Evolutionary conservation across 1,140 invertebrate genomes (phyloP).

Genomic region (Bombus breviceps): DNA sequence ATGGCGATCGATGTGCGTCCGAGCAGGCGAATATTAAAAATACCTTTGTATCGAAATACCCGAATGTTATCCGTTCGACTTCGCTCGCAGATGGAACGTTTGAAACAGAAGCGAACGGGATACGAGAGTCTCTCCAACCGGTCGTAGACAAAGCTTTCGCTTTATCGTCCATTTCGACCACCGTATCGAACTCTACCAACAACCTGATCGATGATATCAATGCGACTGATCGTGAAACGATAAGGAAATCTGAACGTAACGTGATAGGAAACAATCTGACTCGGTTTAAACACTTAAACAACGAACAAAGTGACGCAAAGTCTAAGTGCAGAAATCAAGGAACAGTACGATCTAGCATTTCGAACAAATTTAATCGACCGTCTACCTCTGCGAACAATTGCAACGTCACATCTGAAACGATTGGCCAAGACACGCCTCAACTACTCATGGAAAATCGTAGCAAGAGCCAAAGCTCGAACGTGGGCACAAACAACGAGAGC

Average conservation of each 20-base stretch:
- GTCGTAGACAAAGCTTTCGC: slow-evolving; percentile 13
- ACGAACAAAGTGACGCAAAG: neutral
- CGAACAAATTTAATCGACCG: neutral
- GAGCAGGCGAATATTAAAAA: neutral
- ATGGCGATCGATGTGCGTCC: neutral
- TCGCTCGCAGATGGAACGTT: neutral
- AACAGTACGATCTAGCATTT: no score
- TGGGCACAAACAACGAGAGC: neutral
- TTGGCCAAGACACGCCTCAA: neutral
- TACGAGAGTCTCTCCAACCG: neutral
- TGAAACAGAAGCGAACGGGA: neutral
- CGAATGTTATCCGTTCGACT: no score
- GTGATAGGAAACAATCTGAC: no score
- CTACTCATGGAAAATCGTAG: neutral
- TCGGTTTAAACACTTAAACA: neutral
- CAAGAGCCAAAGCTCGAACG: neutral
- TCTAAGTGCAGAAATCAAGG: neutral
- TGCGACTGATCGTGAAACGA: neutral
- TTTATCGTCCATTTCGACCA: neutral
- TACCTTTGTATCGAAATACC: neutral
- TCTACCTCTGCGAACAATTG: neutral
- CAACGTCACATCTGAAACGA: neutral
- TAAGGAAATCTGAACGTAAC: no score
- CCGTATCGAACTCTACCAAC: neutral
- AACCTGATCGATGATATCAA: neutral